phyloP scores from a whole-genome alignment of 1,140 invertebrate genomes.

The Glomeris maerens region DNA sequence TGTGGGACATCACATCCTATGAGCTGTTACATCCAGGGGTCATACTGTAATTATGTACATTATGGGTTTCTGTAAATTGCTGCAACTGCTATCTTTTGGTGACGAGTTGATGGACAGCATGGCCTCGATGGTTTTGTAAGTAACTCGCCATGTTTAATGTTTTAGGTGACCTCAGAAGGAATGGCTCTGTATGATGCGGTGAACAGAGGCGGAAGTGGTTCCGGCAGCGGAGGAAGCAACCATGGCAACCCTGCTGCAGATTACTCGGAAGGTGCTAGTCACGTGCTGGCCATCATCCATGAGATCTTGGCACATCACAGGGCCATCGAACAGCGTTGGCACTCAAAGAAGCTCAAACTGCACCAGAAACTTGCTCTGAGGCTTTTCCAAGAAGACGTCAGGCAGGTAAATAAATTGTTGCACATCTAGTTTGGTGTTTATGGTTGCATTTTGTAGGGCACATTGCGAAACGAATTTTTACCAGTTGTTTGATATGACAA shows the following conservation, averaged over 20 bases:
- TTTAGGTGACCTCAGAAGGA: constrained; percentile 33
- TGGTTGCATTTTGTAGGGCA: no score
- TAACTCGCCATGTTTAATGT: no score
- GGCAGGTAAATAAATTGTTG: constrained; percentile 25
- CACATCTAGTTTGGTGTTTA: no score
- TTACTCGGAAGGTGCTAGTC: constrained; percentile 66
- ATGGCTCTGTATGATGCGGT: constrained; percentile 31
- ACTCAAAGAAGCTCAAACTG: constrained; percentile 78
- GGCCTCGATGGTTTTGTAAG: not conserved
- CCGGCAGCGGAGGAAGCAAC: constrained; percentile 30
- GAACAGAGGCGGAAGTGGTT: constrained; percentile 11
- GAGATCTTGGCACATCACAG: constrained; percentile 88
- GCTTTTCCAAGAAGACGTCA: constrained; percentile 87
- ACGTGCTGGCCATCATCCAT: constrained; percentile 41
- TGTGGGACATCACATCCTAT: no score
- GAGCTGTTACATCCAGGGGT: no score
- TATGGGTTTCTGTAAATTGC: no score
- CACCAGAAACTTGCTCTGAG: constrained; percentile 84
- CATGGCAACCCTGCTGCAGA: constrained; percentile 77
- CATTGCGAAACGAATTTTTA: no score
- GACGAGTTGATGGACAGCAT: not conserved
- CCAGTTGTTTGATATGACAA: no score
- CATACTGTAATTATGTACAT: no score
- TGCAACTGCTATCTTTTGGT: no score
- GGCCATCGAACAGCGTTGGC: constrained; percentile 83